phyloP scores from a whole-genome alignment of 2,797 vertebrate species.

The Cebuella pygmaea region DNA sequence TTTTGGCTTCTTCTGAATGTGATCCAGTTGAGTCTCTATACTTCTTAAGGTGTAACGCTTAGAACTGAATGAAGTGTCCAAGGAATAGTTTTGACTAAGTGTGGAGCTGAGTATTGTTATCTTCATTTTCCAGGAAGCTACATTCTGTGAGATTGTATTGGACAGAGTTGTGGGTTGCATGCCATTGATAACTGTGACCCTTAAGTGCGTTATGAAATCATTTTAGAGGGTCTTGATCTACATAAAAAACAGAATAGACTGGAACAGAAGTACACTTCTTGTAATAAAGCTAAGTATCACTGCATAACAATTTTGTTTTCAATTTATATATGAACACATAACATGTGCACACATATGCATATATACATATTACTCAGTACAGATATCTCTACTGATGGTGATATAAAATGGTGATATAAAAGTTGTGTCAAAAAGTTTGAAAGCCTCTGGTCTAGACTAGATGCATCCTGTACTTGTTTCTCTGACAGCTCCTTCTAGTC shows the following conservation, averaged over 20 bases:
- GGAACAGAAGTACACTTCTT: background rate
- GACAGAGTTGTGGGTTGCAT: background rate
- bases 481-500: background rate
- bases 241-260: background rate
- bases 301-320: background rate
- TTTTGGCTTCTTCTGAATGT: background rate
- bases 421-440: background rate
- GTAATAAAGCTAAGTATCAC: background rate
- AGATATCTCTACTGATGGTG: background rate
- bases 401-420: background rate
- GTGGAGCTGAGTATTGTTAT: background rate
- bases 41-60: background rate
- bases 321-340: background rate
- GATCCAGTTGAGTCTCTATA: background rate
- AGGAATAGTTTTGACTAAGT: background rate
- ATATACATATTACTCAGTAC: background rate
- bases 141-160: background rate
- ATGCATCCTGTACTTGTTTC: background rate
- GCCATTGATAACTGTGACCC: background rate
- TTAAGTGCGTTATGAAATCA: background rate
- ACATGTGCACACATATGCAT: too few species aligned
- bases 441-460: background rate
- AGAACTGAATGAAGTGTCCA: background rate
- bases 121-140: conserved; percentile 4
- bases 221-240: background rate